Conservation (phyloP, 2,888 invertebrate genomes). For the Molanna angustata region DNA sequence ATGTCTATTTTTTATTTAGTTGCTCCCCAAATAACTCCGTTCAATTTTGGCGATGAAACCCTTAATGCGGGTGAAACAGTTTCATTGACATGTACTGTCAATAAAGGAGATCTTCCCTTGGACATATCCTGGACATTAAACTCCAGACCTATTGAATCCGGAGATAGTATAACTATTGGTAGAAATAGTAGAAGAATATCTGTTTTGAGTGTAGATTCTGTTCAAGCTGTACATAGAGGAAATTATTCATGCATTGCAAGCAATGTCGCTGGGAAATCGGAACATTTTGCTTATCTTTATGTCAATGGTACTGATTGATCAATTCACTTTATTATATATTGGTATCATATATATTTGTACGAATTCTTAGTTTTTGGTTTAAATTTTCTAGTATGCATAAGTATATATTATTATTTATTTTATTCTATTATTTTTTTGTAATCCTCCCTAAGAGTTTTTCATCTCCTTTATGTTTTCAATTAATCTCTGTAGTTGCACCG, state of each 20-base stretch:
- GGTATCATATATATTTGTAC: too few relatives aligned
- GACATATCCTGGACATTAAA: constrained; percentile 68
- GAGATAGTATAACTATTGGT: constrained; percentile 48
- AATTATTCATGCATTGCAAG: constrained; percentile 61
- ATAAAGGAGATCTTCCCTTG: constrained; percentile 68
- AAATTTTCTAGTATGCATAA: neutral
- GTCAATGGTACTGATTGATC: constrained; percentile 45
- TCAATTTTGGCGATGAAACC: constrained; percentile 71
- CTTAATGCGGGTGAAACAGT: constrained; percentile 72
- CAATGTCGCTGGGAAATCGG: constrained; percentile 58
- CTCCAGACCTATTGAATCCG: constrained; percentile 48
- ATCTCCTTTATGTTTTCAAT: neutral
- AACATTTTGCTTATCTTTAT: constrained; percentile 49
- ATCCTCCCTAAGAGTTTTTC: constrained; percentile 29
- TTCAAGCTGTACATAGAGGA: constrained; percentile 58
- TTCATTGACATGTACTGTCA: constrained; percentile 64
- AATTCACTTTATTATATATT: neutral
- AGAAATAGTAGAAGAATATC: constrained; percentile 49
- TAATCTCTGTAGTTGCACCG: constrained; percentile 62
- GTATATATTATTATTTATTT: neutral
- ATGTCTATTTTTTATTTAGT: constrained; percentile 46
- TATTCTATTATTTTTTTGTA: constrained; percentile 4
- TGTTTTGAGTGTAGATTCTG: constrained; percentile 53
- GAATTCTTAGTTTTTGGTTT: too few relatives aligned
- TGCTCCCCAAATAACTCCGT: constrained; percentile 75